Evolutionary conservation across 2,888 invertebrate genomes (phyloP), one percentile per base, ranked within the genome.

Genomic region (Campopleginae sp.): DNA sequence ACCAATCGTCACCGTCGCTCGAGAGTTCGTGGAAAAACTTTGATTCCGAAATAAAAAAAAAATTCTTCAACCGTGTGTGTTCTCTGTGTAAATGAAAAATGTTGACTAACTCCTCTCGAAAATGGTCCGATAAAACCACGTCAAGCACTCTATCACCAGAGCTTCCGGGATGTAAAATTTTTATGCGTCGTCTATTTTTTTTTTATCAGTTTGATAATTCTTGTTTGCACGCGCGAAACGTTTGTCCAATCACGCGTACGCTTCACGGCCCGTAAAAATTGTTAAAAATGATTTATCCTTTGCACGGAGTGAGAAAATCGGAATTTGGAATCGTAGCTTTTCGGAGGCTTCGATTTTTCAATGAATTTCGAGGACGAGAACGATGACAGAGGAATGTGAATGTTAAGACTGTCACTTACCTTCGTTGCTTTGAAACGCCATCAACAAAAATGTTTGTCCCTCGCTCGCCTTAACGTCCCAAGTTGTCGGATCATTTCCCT

Each of bases 111-210:
- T 27, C n/a, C 7, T 27, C 44, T 74, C 27, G 5, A 42, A 44
- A 42, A 54, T 12, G 44, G 54, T 71, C 4, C 12, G 19, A 66
- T 12, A 4, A 19, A 46, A 75, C 10, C n/a, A 23, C 10, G 4
- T 31, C 19, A 48, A 44, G 31, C 33, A 23, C 46, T 46, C 33
- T 70, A 61, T 23, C 6, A 33, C 44, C 19, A 61, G n/a, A n/a
- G 61, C 61, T 79, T 79, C 70, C 70, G 61, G 70, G 70, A 44
- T 46, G 46, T 79, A 51, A 79, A 79, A 58, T 61, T 46, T 70
- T 54, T 58, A 38, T 44, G 42, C 33, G 48, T 19, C 46, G 23
- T 51, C 48, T 33, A 17, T 66, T 66, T 38, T 58, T 54, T 72
- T 58, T 23, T 76, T 58, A 68, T 78, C 78, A 44, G 54, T 17